A percentile compares a stretch with the other conserved stretches of the same genome.
These are phyloP conservation scores for Chromoteleia sp. DNA, from an alignment of 2,888 invertebrate genomes.

Conservation along the genomic window DNA sequence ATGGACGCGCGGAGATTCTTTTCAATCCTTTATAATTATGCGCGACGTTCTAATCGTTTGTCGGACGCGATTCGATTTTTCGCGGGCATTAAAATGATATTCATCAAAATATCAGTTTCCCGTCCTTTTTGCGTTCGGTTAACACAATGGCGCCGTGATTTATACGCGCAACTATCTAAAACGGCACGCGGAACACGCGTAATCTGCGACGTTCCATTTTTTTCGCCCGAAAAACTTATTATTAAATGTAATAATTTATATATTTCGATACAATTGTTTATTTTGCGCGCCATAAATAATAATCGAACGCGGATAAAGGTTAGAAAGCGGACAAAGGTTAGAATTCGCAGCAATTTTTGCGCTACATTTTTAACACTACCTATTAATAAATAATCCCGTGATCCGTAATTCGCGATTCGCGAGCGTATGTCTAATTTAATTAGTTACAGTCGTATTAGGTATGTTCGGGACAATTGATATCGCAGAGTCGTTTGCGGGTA, in stretches of 20 bases:
- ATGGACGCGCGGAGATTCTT: too few relatives aligned
- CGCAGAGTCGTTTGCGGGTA: conserved; percentile 14
- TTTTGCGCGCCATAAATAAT: conserved; percentile 14
- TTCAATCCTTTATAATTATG: background rate
- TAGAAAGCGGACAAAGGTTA: too few relatives aligned
- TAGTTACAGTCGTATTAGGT: conserved; percentile 3
- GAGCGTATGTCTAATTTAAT: too few relatives aligned
- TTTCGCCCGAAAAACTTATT: conserved; percentile 21
- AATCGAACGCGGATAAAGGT: conserved; percentile 2
- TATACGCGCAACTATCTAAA: conserved; percentile 44
- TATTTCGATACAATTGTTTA: conserved; percentile 18
- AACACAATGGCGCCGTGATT: conserved; percentile 51
- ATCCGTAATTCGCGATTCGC: too few relatives aligned
- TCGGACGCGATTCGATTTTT: conserved; percentile 35
- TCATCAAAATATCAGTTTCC: conserved; percentile 58
- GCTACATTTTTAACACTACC: too few relatives aligned
- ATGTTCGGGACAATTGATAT: conserved; percentile 21
- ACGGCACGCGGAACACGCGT: conserved; percentile 27
- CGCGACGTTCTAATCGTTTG: conserved; percentile 15
- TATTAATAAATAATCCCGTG: too few relatives aligned
- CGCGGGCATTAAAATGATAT: conserved; percentile 27
- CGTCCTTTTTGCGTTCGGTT: conserved; percentile 46
- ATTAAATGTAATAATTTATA: conserved; percentile 37
- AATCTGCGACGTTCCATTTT: conserved; percentile 26
- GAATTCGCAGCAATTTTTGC: too few relatives aligned